Conservation (phyloP, 1,140 invertebrate species). For the Xylocopa sonorina region DNA sequence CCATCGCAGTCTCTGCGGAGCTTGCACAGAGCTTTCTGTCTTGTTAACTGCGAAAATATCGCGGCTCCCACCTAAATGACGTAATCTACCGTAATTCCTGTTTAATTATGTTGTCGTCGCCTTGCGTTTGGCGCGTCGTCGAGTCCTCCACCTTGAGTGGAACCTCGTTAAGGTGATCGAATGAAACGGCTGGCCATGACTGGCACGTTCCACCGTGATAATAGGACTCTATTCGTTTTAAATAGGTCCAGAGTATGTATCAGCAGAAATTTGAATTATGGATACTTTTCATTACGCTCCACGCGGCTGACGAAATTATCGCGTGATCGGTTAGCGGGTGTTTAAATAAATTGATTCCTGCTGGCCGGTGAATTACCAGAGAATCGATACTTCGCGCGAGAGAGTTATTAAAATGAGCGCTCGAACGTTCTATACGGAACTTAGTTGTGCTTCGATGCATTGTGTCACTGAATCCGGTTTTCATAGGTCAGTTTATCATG, state of each 20-base stretch:
- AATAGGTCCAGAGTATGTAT: too few relatives aligned
- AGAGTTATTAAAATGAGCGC: neutral
- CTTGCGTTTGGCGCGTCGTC: neutral
- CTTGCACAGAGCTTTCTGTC: constrained; percentile 45
- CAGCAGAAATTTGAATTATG: neutral
- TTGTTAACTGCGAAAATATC: constrained; percentile 58
- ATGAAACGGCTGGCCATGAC: neutral
- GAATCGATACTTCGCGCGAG: neutral
- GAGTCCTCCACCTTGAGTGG: neutral
- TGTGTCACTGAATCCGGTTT: neutral
- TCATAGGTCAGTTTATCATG: constrained; percentile 12
- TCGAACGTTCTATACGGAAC: neutral
- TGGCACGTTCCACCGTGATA: neutral
- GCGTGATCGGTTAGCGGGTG: too few relatives aligned
- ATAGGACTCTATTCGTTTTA: too few relatives aligned
- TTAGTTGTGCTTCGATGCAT: neutral
- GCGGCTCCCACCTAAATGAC: constrained; percentile 24
- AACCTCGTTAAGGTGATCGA: constrained; percentile 18
- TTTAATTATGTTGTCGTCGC: constrained; percentile 19
- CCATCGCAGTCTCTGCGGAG: neutral
- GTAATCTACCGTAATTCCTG: constrained; percentile 19
- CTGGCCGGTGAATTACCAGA: neutral
- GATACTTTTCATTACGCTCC: too few relatives aligned
- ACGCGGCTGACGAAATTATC: too few relatives aligned
- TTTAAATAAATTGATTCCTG: too few relatives aligned